These are phyloP conservation scores for Carpatolechia fugitivella DNA, from an alignment of 2,888 invertebrate genomes.

Conservation along the genomic window DNA sequence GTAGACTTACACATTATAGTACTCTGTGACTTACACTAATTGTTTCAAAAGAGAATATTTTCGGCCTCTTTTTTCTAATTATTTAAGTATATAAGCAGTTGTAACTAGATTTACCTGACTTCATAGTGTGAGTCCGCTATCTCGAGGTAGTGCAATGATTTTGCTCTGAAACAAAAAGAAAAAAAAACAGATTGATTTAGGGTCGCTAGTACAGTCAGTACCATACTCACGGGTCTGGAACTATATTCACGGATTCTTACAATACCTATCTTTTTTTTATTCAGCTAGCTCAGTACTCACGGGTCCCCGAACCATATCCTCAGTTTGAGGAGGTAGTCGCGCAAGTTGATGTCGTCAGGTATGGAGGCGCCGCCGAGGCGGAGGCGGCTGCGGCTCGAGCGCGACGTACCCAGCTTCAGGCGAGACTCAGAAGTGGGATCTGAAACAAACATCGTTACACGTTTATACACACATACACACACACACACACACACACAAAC, in stretches of 20 bases:
- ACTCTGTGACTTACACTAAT: too few relatives aligned
- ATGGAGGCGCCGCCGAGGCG: slow-evolving; percentile 33
- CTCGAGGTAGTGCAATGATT: slow-evolving; percentile 61
- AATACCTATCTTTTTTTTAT: too few relatives aligned
- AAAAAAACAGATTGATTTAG: too few relatives aligned
- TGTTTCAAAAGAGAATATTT: too few relatives aligned
- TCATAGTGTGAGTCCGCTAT: slow-evolving; percentile 65
- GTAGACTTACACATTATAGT: too few relatives aligned
- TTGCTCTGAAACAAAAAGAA: slow-evolving; percentile 43
- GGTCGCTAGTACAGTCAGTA: too few relatives aligned
- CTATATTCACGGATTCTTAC: too few relatives aligned
- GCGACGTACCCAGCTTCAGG: slow-evolving; percentile 23
- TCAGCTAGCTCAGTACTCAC: too few relatives aligned
- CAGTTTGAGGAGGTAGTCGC: slow-evolving; percentile 50
- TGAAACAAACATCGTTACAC: not conserved
- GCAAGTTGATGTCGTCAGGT: slow-evolving; percentile 53
- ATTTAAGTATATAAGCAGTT: not conserved
- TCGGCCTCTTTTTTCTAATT: too few relatives aligned
- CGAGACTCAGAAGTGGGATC: not conserved
- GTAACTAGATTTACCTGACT: slow-evolving; percentile 59
- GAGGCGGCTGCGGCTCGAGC: slow-evolving; percentile 23
- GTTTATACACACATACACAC: too few relatives aligned
- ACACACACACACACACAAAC: too few relatives aligned
- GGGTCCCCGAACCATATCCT: slow-evolving; percentile 65
- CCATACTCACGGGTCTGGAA: too few relatives aligned